These are phyloP conservation scores for Crotalus helleri DNA, from an alignment of 2,113 vertebrate species.

Conservation along the genomic window DNA sequence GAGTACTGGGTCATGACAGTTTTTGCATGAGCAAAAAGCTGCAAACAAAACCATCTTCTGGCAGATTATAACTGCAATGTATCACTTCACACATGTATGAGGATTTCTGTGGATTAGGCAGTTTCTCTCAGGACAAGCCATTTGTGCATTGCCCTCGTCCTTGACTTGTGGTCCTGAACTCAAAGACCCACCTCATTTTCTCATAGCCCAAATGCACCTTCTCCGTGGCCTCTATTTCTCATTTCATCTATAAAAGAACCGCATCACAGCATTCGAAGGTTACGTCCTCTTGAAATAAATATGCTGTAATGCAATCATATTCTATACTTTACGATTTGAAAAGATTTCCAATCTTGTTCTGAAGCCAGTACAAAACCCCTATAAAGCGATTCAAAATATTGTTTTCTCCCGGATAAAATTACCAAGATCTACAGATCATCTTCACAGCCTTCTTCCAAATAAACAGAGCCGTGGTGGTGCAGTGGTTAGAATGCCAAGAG, in stretches of 20 bases:
- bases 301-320: not conserved
- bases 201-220: not conserved
- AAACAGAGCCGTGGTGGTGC: not conserved
- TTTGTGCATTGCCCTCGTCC: not conserved
- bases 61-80: not conserved
- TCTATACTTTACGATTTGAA: not conserved
- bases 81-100: not conserved
- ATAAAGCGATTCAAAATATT: not conserved
- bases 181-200: not conserved
- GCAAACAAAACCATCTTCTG: not conserved
- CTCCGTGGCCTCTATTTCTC: not conserved
- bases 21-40: constrained; percentile 2
- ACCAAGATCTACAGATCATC: not conserved
- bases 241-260: not conserved
- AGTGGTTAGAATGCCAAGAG: not conserved
- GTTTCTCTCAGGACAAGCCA: not conserved
- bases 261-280: not conserved
- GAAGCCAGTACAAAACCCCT: not conserved
- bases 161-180: not conserved
- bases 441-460: not conserved
- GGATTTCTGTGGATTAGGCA: not conserved
- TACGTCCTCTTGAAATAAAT: not conserved
- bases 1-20: not conserved
- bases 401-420: not conserved
- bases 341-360: not conserved